These are phyloP conservation scores for Heloderma charlesbogerti DNA, from an alignment of 2,113 vertebrate genomes.

Conservation along the genomic window DNA sequence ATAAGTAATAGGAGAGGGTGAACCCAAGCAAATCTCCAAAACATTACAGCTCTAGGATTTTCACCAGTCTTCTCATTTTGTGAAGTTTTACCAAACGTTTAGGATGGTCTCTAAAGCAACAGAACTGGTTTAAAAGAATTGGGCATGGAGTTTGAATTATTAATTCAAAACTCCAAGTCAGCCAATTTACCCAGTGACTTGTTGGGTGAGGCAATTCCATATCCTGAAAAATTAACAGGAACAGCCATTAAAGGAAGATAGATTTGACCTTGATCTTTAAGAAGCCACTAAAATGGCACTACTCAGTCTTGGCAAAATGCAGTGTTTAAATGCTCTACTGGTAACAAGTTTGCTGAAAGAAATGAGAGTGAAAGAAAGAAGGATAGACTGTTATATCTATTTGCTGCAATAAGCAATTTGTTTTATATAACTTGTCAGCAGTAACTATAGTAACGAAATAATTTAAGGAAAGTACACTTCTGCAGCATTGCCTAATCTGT, in stretches of 20 bases:
- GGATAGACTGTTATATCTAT: neutral
- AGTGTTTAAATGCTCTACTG: neutral
- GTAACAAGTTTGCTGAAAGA: neutral
- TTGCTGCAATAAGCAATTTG: neutral
- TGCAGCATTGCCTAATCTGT: neutral
- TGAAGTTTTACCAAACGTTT: too few species aligned
- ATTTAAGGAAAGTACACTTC: neutral
- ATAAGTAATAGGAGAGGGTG: neutral
- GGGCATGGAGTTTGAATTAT: too few species aligned
- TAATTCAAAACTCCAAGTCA: neutral
- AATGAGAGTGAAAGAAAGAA: neutral
- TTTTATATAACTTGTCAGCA: constrained; percentile 5
- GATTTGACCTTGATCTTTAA: neutral
- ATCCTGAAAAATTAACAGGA: neutral
- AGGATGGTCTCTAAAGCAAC: neutral
- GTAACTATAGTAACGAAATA: constrained; percentile 15
- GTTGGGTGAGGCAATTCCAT: neutral
- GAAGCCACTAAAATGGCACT: neutral
- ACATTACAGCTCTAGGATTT: too few species aligned
- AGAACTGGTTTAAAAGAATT: neutral
- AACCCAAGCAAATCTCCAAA: too few species aligned
- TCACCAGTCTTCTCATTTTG: too few species aligned
- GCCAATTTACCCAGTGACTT: neutral
- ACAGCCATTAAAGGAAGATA: neutral
- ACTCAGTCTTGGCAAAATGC: neutral